Evolutionary conservation across 2,113 vertebrate genomes (phyloP).

Genomic region (Forbesichthys papilliferus): DNA sequence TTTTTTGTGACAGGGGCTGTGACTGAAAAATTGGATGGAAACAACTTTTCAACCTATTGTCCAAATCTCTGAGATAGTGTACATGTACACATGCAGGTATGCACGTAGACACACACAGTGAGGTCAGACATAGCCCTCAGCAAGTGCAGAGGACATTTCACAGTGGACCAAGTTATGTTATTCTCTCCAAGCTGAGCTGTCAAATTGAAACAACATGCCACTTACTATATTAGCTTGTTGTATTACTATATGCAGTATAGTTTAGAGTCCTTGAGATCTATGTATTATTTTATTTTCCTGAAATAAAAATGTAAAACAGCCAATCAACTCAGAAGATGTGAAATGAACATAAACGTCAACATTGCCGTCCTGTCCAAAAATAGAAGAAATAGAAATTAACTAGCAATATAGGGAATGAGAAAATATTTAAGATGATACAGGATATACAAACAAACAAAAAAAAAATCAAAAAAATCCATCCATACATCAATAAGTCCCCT

Average conservation of each 20-base stretch:
- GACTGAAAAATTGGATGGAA: neutral
- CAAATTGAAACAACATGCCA: conserved; percentile 32
- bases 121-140: conserved; percentile 56
- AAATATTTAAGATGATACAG: too few relatives aligned
- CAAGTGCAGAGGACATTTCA: conserved; percentile 38
- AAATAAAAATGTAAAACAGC: conserved; percentile 17
- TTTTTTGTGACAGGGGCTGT: neutral
- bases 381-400: neutral
- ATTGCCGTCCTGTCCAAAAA: conserved; percentile 2
- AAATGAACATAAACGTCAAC: conserved; percentile 32
- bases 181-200: conserved; percentile 25
- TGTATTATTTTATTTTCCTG: neutral
- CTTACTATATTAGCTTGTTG: conserved; percentile 15
- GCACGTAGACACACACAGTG: conserved; percentile 9
- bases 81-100: neutral
- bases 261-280: neutral
- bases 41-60: too few relatives aligned
- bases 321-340: conserved; percentile 14
- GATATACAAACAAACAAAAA: too few relatives aligned
- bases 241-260: conserved; percentile 19
- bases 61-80: too few relatives aligned
- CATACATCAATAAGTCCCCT: too few relatives aligned
- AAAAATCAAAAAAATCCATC: too few relatives aligned
- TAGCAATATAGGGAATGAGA: too few relatives aligned
- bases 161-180: conserved; percentile 15